Evolutionary conservation across 2,113 vertebrate genomes (phyloP).

Genomic region (Mesocricetus auratus): DNA sequence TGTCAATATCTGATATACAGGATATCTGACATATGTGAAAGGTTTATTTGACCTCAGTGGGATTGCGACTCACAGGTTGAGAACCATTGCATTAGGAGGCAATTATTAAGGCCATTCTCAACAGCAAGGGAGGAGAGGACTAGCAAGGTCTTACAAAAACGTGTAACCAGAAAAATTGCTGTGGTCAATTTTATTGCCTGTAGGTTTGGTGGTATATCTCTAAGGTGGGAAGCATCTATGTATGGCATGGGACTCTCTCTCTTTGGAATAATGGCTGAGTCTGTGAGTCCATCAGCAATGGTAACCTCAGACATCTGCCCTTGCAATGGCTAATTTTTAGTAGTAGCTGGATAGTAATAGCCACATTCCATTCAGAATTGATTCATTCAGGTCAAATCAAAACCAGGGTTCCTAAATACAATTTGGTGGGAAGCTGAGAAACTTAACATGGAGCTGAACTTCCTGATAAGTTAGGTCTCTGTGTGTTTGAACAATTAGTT

Average conservation of each 20-base stretch:
- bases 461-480: conserved; percentile 16
- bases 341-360: not conserved
- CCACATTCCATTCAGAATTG: conserved; percentile 18
- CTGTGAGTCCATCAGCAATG: not conserved
- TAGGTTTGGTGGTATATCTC: not conserved
- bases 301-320: not conserved
- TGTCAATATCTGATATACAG: not conserved
- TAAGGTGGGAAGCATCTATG: not conserved
- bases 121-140: not conserved
- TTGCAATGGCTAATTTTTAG: conserved; percentile 33
- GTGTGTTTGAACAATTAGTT: not conserved
- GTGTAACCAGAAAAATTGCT: conserved; percentile 33
- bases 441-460: not conserved
- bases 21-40: not conserved
- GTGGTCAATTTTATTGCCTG: not conserved
- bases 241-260: not conserved
- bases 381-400: not conserved
- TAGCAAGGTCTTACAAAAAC: conserved; percentile 33
- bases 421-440: not conserved
- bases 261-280: not conserved
- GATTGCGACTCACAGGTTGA: not conserved
- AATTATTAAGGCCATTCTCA: not conserved
- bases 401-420: conserved; percentile 14
- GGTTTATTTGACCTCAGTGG: not conserved
- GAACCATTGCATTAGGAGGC: not conserved